Base-by-base conservation (phyloP, 2,888 invertebrate genomes). In the Diarsia dahlii region DNA sequence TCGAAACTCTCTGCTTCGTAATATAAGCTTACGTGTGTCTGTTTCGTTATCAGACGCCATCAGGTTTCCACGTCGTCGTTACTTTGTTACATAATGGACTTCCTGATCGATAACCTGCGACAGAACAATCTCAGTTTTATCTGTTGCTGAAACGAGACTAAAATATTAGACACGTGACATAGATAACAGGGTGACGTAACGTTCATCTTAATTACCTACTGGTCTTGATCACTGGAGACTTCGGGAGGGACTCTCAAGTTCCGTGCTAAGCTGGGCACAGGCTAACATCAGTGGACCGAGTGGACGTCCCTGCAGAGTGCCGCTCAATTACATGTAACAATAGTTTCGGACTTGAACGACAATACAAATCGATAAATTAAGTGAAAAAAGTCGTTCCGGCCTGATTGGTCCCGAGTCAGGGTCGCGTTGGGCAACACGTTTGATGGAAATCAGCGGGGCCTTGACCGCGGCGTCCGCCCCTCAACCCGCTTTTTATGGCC, bases 311-410 rank as follows among this genome's bases (percentile, higher is more conserved):
- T 66, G 63, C 39, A 60, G 60, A 20, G 63, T 68, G 65, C 34
- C 60, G 60, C 18, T 63, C 72, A 81, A 81, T 79, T 79, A 78
- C 72, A 56, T 72, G 45, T 82, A 77, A 87, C 84, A 81, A 88
- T 83, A 78, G 80, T 78, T 74, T 78, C 34, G 70, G 62, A 84
- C 76, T 80, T 63, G 74, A 74, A 84, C 81, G 82, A 89, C 90
- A 92, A 91, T 90, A 92, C 91, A 90, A 90, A 93, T 93, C 90
- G 89, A 94, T 94, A 94, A 87, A 93, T 93, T 91, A 90, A 92
- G 92, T 91, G 91, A 93, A 95, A 95, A 94, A 94, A 92, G 90
- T 88, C 95, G 96, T 96, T 96, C 95, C 96, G 95, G 92, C 94
- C 96, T 96, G 96, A 95, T 96, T 96, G 92, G 91, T 88, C 84